Evolutionary conservation across 2,113 vertebrate species (phyloP).

Genomic region (Cottus gobio): DNA sequence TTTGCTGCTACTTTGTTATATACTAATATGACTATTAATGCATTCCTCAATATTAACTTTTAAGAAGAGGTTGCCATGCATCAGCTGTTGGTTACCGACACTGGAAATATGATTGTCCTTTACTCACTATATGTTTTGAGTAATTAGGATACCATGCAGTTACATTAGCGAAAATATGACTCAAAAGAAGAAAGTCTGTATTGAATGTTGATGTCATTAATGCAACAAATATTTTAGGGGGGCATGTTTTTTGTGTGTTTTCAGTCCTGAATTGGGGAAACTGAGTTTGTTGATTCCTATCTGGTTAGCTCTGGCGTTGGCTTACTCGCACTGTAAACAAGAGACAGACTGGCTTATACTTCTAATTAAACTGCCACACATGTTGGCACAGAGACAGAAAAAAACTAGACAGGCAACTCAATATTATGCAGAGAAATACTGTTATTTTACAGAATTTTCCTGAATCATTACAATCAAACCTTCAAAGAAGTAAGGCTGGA

Average conservation of each 20-base stretch:
- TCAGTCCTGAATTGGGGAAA: neutral
- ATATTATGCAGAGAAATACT: no score
- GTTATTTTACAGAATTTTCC: no score
- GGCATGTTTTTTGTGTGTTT: neutral
- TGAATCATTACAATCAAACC: no score
- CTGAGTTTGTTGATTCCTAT: neutral
- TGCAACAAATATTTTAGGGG: neutral
- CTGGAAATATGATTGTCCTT: no score
- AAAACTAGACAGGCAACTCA: no score
- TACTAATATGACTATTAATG: neutral
- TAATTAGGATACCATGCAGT: no score
- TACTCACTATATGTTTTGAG: no score
- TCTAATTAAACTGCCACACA: neutral
- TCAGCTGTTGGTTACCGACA: no score
- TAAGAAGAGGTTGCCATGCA: no score
- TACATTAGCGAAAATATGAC: neutral
- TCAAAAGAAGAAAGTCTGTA: neutral
- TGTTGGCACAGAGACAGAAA: slow-evolving; percentile 1
- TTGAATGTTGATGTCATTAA: neutral
- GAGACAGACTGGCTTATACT: neutral
- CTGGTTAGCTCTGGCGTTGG: neutral
- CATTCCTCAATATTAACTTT: no score
- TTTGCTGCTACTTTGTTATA: neutral
- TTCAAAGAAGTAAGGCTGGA: no score
- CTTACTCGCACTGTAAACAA: slow-evolving; percentile 3